A percentile compares a stretch with the other conserved stretches of the same genome.
phyloP scores from a whole-genome alignment of 2,797 vertebrate genomes.

The Gobionotothen gibberifrons region DNA sequence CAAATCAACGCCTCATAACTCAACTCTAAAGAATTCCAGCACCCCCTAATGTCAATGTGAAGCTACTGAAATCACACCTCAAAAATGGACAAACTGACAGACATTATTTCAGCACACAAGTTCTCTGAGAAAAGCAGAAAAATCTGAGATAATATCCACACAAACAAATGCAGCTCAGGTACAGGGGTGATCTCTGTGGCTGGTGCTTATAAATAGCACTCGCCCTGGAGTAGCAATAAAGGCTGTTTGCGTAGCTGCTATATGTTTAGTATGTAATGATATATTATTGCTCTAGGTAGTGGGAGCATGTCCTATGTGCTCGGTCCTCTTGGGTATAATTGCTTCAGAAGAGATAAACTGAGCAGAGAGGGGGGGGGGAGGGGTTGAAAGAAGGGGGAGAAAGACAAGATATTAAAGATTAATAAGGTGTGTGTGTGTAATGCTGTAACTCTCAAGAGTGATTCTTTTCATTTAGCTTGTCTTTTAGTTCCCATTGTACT shows the following conservation, averaged over 20 bases:
- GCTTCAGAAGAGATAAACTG: constrained; percentile 76
- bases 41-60: constrained; percentile 83
- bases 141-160: constrained; percentile 19
- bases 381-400: constrained; percentile 19
- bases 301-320: constrained; percentile 74
- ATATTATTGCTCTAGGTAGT: constrained; percentile 80
- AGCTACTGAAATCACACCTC: constrained; percentile 66
- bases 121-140: constrained; percentile 13
- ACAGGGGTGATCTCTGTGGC: constrained; percentile 53
- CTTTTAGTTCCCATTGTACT: constrained; percentile 71
- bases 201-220: constrained; percentile 72
- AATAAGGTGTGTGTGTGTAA: constrained; percentile 69
- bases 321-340: constrained; percentile 76
- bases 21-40: constrained; percentile 84
- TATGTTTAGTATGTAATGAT: constrained; percentile 81
- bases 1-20: constrained; percentile 46
- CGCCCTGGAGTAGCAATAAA: constrained; percentile 84
- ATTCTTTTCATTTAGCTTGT: constrained; percentile 77
- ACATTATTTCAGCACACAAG: constrained; percentile 20
- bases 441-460: constrained; percentile 70
- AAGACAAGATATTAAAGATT: constrained; percentile 77
- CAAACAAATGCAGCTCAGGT: constrained; percentile 60
- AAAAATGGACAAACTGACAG: constrained; percentile 44
- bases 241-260: constrained; percentile 78
- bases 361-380: constrained; percentile 12